Conservation (phyloP, 2,888 invertebrate genomes). For the Tetanocera ferruginea region DNA sequence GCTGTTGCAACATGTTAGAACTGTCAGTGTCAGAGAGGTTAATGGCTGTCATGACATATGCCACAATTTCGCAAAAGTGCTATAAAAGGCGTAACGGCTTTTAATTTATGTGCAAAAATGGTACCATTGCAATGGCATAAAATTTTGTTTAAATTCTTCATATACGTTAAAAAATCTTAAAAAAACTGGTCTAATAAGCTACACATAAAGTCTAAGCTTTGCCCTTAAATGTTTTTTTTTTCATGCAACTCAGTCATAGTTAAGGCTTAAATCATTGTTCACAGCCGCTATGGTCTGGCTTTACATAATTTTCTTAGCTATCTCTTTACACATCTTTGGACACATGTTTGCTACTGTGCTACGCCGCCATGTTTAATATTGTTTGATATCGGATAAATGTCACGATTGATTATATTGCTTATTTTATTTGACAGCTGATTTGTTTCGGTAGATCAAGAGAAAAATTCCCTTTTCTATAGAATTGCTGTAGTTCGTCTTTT, state of each 20-base stretch:
- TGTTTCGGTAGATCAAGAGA: background rate
- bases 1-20: background rate
- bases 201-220: no score
- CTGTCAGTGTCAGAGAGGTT: conserved; percentile 21
- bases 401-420: conserved; percentile 22
- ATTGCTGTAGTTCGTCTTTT: background rate
- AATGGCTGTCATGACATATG: conserved; percentile 11
- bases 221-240: no score
- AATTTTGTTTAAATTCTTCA: no score
- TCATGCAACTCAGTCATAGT: no score
- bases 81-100: background rate
- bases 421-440: conserved; percentile 20
- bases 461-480: background rate
- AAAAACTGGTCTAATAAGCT: no score
- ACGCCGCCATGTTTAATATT: background rate
- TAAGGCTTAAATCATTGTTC: no score
- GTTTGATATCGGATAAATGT: conserved; percentile 21
- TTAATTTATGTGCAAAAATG: no score
- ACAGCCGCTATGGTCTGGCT: no score
- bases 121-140: no score
- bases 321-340: no score
- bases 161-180: no score
- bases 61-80: conserved; percentile 14
- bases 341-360: background rate
- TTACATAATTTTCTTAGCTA: no score